Base-by-base conservation (phyloP, 2,888 invertebrate species). In the Xanthia icteritia region DNA sequence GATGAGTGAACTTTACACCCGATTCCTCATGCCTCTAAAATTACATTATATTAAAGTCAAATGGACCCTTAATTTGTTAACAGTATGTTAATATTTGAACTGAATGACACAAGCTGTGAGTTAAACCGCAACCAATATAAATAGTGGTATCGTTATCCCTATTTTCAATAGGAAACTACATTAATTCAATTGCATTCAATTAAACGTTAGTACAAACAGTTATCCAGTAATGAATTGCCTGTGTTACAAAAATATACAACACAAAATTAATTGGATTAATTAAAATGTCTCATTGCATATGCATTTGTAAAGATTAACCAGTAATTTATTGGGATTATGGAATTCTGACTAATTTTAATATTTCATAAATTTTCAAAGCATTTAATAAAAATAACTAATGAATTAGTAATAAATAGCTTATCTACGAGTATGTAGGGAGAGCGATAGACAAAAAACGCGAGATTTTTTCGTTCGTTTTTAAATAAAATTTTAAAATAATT, bases 111-210 rank as follows among this genome's bases (percentile, higher is more conserved):
- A 54, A 56, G 20, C 6, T 51, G 60, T 31, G 65, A 42, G 31
- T 48, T 13, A 72, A 79, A 79, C 72, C 56, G 17, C 72, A 67
- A 56, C 39, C 23, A 51, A 36, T 45, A 15, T 36, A 81, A 68
- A 58, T 60, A 64, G 11, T 39, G 4, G 54, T 66, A 54, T 66
- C 42, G 9, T n/a, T 45, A 39, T 54, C 0, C 17, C 27, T 45
- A 58, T 58, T 58, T 68, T 51, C 3, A 74, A 68, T 36, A 20
- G 5, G 27, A 54, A 65, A 45, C 20, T 68, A 51, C 8, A 76
- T 82, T 65, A 68, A 76, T 75, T 68, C 0, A 58, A 36, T 75
- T 45, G 36, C 17, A 81, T 75, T 36, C 0, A 75, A 82, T 69
- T 69, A 75, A 9, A 56, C 20, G 15, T 36, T 23, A 20, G n/a